Conservation (phyloP, 2,797 vertebrate genomes). For the Ambastaia sidthimunki region DNA sequence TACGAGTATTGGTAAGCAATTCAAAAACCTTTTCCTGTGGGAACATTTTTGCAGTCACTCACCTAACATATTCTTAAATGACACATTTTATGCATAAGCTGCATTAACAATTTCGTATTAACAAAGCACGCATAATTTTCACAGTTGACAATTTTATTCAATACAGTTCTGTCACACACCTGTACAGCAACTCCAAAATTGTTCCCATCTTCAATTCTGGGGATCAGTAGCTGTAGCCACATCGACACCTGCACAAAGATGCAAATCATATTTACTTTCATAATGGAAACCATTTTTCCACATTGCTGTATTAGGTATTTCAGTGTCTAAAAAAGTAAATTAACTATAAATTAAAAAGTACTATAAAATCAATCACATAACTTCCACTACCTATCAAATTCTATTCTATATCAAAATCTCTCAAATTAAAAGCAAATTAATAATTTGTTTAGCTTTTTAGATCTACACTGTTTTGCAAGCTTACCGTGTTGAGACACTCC, state of each 20-base stretch:
- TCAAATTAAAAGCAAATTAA: too few relatives aligned
- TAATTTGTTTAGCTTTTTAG: not conserved
- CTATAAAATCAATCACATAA: not conserved
- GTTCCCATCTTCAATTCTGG: conserved; percentile 90
- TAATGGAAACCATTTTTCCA: not conserved
- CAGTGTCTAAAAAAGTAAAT: not conserved
- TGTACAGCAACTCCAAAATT: conserved; percentile 94
- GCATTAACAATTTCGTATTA: not conserved
- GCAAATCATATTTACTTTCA: not conserved
- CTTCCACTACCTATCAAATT: too few relatives aligned
- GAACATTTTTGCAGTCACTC: conserved; percentile 34
- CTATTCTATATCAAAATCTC: too few relatives aligned
- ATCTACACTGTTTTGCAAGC: conserved; percentile 31
- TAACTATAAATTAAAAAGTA: not conserved
- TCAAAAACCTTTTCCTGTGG: conserved; percentile 92
- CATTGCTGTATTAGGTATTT: not conserved
- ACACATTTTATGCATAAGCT: not conserved
- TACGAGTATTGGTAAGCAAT: conserved; percentile 85
- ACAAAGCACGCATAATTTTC: not conserved
- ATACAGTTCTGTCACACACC: conserved; percentile 68
- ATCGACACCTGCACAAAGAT: conserved; percentile 81
- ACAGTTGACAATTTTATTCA: not conserved
- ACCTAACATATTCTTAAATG: not conserved
- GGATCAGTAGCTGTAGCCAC: conserved; percentile 91
- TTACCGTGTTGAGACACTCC: conserved; percentile 87